Conservation (phyloP, 1,140 invertebrate genomes). For the Drosophila kanapiae region DNA sequence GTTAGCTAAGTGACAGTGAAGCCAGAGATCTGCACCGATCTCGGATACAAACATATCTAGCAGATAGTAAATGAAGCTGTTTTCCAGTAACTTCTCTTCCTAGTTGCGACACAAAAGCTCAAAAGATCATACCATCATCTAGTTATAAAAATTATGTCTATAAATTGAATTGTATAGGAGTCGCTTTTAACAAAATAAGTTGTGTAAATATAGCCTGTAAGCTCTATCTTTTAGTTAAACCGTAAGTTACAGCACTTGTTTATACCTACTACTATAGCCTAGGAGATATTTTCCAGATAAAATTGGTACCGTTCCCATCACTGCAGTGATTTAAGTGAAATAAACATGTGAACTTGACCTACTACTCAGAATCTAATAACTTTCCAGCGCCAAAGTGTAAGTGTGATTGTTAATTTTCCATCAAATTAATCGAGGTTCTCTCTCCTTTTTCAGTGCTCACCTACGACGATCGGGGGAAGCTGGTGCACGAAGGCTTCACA, state of each 20-base stretch:
- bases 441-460: constrained; percentile 38
- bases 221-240: background rate
- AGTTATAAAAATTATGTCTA: background rate
- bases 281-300: background rate
- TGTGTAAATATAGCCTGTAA: constrained; percentile 2
- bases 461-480: constrained; percentile 75
- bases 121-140: background rate
- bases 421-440: constrained; percentile 1
- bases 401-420: background rate
- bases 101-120: background rate
- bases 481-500: constrained; percentile 57
- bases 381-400: constrained; percentile 27
- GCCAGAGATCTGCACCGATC: no score
- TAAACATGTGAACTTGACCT: constrained; percentile 49
- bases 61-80: no score
- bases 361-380: background rate
- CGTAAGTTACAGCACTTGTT: background rate
- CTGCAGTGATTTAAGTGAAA: constrained; percentile 31
- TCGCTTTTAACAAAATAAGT: background rate
- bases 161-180: background rate
- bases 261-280: background rate
- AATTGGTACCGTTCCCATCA: background rate
- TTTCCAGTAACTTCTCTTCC: background rate
- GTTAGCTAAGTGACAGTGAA: constrained; percentile 43
- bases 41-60: constrained; percentile 7